phyloP scores from a whole-genome alignment of 2,113 vertebrate genomes.

The Oxyruncus cristatus region DNA sequence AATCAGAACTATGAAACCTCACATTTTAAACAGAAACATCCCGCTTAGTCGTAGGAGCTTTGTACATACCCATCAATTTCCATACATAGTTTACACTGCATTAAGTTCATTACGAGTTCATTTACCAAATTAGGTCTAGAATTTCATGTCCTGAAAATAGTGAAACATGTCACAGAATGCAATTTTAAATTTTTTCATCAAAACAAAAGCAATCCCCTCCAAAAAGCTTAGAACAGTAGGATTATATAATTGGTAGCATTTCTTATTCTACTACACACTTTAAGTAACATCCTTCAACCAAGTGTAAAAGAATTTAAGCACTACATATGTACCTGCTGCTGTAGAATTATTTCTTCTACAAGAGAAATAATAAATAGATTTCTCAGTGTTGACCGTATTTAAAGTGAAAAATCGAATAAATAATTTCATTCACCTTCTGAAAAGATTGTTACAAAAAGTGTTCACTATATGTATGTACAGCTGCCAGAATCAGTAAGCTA shows the following conservation, averaged over 20 bases:
- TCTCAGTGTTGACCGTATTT: not conserved
- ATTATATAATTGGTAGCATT: not conserved
- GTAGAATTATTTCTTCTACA: not conserved
- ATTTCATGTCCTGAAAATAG: conserved; percentile 73
- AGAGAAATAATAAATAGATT: not conserved
- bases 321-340: not conserved
- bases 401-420: not conserved
- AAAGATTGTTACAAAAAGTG: not conserved
- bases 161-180: conserved; percentile 53
- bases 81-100: conserved; percentile 42
- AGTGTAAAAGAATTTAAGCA: not conserved
- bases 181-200: conserved; percentile 39
- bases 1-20: not conserved
- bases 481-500: not conserved
- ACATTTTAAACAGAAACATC: not conserved
- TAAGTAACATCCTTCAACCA: not conserved
- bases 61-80: conserved; percentile 62
- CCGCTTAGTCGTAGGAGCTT: conserved; percentile 62
- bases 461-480: not conserved
- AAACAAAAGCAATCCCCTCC: conserved; percentile 10
- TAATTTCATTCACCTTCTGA: not conserved
- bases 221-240: not conserved
- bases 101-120: conserved; percentile 53
- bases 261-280: not conserved
- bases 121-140: conserved; percentile 66